Base-by-base conservation (phyloP, 2,888 invertebrate genomes). In the Caradrina kadenii region DNA sequence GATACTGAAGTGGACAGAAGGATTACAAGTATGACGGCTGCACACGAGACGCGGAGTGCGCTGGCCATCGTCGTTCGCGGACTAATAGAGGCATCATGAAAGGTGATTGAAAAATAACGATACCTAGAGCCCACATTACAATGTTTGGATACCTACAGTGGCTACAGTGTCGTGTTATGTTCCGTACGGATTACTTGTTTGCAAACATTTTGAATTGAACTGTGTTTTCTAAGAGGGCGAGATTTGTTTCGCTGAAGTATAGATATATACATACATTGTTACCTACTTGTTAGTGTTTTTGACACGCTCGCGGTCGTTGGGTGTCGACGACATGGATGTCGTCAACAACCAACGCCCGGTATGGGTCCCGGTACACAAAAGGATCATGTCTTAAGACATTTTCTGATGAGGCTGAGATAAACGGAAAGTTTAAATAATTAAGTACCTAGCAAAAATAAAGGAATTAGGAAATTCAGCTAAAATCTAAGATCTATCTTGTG, bases 21-120 rank as follows among this genome's bases (percentile, higher is more conserved):
- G 17, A 73, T 54, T 53, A 70, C 48, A 19, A 65, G 17, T 4
- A 77, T n/a, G 53, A 69, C 19, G 55, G 48, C 26, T 31, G 56
- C 45, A 31, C 63, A 69, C 69, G 67, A 61, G 48, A 79, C 64
- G 50, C 73, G 74, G 53, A 75, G 54, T 73, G 61, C 63, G 64
- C 81, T 63, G 65, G 54, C 81, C 81, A 82, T 84, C 49, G 77
- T 66, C 67, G 71, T 53, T 56, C 42, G 52, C 59, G 48, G 52
- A 83, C 83, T 80, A 68, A 80, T 69, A 42, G 53, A 48, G 11
- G 45, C 59, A 50, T 61, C 26, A 63, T 21, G 15, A 42, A 21
- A 55, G 35, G 65, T 78, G 69, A 71, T 75, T 78, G 54, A 69
- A 75, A 70, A 73, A 70, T 74, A 69, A 64, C 5, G 45, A 17